Conservation (phyloP, 2,797 vertebrate species). For the Lacerta viridis region DNA sequence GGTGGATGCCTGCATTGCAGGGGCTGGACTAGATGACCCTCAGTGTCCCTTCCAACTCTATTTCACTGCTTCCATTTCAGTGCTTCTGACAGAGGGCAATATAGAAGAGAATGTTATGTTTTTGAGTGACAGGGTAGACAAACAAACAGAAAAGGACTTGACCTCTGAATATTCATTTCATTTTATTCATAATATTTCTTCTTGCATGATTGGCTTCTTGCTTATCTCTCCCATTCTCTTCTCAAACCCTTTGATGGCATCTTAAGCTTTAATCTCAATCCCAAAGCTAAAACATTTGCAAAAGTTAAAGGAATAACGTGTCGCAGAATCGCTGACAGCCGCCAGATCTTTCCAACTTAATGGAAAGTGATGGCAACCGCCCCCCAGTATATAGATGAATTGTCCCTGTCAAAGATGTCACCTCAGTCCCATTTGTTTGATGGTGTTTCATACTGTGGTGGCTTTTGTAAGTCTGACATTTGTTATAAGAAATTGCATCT, state of each 20-base stretch:
- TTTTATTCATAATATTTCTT: slow-evolving; percentile 34
- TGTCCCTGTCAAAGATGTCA: slow-evolving; percentile 19
- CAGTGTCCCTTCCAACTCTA: too few relatives aligned
- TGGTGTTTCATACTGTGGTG: not conserved
- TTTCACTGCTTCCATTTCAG: not conserved
- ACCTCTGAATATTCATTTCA: slow-evolving; percentile 25
- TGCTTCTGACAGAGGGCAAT: slow-evolving; percentile 4
- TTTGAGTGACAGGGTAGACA: not conserved
- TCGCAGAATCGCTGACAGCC: slow-evolving; percentile 50
- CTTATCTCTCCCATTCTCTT: not conserved
- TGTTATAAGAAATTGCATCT: not conserved
- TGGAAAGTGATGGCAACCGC: slow-evolving; percentile 38
- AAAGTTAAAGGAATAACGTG: slow-evolving; percentile 33
- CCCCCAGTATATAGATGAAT: slow-evolving; percentile 17
- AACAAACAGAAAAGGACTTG: slow-evolving; percentile 10
- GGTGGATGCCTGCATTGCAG: too few relatives aligned
- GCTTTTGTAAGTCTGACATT: not conserved
- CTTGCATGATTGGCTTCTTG: slow-evolving; percentile 39
- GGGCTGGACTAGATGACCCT: too few relatives aligned
- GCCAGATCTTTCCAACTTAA: slow-evolving; percentile 38
- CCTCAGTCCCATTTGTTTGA: not conserved
- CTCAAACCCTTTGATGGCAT: slow-evolving; percentile 45
- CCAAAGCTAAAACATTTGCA: slow-evolving; percentile 48
- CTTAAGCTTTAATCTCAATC: slow-evolving; percentile 59
- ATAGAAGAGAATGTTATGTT: not conserved